Evolutionary conservation across 1,140 invertebrate genomes (phyloP), one percentile per base, ranked within the genome.

Genomic region (Drosophila parabipectinata): DNA sequence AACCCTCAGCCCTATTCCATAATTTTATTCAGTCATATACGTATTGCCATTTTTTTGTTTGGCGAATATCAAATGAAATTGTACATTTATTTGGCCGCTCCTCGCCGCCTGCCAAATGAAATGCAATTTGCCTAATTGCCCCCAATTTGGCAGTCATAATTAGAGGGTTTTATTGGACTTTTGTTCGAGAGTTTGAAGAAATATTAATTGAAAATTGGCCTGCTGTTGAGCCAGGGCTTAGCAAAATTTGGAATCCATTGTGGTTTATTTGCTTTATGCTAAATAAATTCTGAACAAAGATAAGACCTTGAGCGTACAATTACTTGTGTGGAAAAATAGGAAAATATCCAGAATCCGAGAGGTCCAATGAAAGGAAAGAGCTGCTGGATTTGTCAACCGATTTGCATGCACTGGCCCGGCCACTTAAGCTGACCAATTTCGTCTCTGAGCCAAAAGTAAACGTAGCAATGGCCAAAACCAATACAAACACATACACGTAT

Each of bases 351-450:
- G 12, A 41, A 39, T 6, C 12, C 18, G 15, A 50, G 15, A 50
- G 30, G 69, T 57, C 32, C 2, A 50, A 71, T 71, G 26, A 69
- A 69, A 41, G 9, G 26, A 41, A 55, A 41, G 15, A n/a, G 24
- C 8, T 7, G n/a, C 8, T 26, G 41, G 52, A 51, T 57, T 26
- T 63, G 48, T 58, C 66, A 62, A 72, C 47, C 55, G 59, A 58
- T 67, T 59, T 68, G 37, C 50, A 59, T 58, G 30, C 48, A 48
- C 28, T 66, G 3, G 34, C 66, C 18, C 9, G 41, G 61, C 45
- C 47, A 52, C 64, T 77, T 76, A 79, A 66, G 76, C 62, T 76
- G 52, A 28, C 67, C 80, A 77, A 80, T 80, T 84, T 64, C 56
- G 47, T 58, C 50, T 30, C 72, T 53, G 47, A 73, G 59, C 77